These are phyloP conservation scores for Chalcosyrphus nemorum DNA, from an alignment of 2,888 invertebrate species.

Conservation along the genomic window DNA sequence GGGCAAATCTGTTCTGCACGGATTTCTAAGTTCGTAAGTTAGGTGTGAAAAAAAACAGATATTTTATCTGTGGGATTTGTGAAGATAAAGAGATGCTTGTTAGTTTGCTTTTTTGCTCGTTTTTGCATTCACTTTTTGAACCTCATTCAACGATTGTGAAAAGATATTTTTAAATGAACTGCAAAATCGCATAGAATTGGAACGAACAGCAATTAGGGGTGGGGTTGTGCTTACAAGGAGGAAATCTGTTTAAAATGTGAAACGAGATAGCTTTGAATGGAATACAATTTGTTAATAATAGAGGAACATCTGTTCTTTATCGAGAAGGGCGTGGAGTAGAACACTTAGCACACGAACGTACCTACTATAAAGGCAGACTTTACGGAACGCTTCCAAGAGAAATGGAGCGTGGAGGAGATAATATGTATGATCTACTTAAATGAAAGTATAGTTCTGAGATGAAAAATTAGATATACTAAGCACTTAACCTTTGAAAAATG, in stretches of 20 bases:
- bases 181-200: constrained; percentile 42
- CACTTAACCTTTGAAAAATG: too few species aligned
- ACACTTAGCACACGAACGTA: neutral
- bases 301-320: constrained; percentile 4
- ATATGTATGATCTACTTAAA: neutral
- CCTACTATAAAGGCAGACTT: neutral
- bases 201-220: constrained; percentile 40
- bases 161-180: constrained; percentile 55
- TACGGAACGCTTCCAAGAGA: neutral
- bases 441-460: neutral
- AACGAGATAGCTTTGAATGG: constrained; percentile 6
- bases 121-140: neutral
- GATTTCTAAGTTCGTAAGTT: constrained; percentile 22
- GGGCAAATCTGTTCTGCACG: neutral
- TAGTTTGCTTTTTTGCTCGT: neutral
- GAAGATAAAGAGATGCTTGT: too few species aligned
- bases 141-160: constrained; percentile 4
- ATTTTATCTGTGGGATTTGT: constrained; percentile 15
- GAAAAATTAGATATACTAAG: too few species aligned
- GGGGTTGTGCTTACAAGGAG: constrained; percentile 7
- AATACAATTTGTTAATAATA: neutral
- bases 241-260: constrained; percentile 35
- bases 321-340: neutral
- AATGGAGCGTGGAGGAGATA: neutral
- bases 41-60: constrained; percentile 31